Evolutionary conservation across 1,140 invertebrate species (phyloP).

Genomic region (Sycophaga agraensis): DNA sequence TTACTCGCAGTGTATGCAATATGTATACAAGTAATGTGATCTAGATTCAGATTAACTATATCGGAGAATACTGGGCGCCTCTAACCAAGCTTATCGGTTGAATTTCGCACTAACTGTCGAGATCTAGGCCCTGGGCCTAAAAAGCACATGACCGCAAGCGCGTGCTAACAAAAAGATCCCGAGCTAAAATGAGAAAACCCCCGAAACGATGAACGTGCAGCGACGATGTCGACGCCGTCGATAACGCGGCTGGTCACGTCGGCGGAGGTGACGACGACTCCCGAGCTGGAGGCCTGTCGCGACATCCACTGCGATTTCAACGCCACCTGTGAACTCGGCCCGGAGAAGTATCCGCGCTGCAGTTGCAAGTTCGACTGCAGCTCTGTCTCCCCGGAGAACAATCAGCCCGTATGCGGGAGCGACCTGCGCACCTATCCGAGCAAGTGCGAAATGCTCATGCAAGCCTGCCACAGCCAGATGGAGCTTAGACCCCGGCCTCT

Average conservation of each 20-base stretch:
- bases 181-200: too few relatives aligned
- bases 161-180: too few relatives aligned
- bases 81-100: too few relatives aligned
- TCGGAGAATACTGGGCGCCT: too few relatives aligned
- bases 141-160: too few relatives aligned
- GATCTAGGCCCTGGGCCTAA: too few relatives aligned
- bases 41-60: too few relatives aligned
- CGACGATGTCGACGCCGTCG: slow-evolving; percentile 39
- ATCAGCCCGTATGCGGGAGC: slow-evolving; percentile 76
- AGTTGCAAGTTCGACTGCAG: slow-evolving; percentile 75
- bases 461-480: slow-evolving; percentile 80
- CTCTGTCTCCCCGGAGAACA: slow-evolving; percentile 59
- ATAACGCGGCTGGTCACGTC: slow-evolving; percentile 42
- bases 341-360: slow-evolving; percentile 74
- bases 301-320: slow-evolving; percentile 83
- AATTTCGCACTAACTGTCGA: too few relatives aligned
- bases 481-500: slow-evolving; percentile 77
- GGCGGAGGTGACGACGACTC: slow-evolving; percentile 52
- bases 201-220: slow-evolving; percentile 7
- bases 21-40: too few relatives aligned
- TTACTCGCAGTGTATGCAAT: too few relatives aligned
- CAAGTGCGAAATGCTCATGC: slow-evolving; percentile 83
- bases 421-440: slow-evolving; percentile 80
- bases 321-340: slow-evolving; percentile 76
- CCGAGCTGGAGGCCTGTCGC: slow-evolving; percentile 69